Conservation (phyloP, 2,113 vertebrate genomes). For the Myotis lucifugus region DNA sequence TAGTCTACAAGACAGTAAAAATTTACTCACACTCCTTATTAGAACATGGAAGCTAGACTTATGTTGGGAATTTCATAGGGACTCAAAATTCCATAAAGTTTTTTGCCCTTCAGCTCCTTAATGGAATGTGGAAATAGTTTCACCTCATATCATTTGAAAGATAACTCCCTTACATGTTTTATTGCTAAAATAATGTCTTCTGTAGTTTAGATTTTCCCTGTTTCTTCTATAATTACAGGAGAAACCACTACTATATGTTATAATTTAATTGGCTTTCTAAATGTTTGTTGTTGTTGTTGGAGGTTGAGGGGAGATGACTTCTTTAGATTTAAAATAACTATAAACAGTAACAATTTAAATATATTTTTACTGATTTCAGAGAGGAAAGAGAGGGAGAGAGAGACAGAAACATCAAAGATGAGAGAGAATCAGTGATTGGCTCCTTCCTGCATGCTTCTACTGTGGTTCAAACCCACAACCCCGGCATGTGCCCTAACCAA, state of each 20-base stretch:
- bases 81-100: not conserved
- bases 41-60: not conserved
- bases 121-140: not conserved
- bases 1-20: not conserved
- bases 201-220: not conserved
- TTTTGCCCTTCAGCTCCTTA: not conserved
- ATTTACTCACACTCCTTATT: not conserved
- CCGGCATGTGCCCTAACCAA: no score
- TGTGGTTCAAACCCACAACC: no score
- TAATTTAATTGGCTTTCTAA: not conserved
- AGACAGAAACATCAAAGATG: no score
- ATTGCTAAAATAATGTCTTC: not conserved
- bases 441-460: no score
- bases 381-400: no score
- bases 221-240: not conserved
- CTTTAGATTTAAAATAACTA: not conserved
- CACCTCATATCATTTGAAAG: not conserved
- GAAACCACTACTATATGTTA: not conserved
- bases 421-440: no score
- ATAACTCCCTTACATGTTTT: not conserved
- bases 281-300: not conserved
- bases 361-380: no score
- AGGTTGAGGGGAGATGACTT: not conserved
- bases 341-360: not conserved
- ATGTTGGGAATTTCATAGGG: not conserved